phyloP scores from a whole-genome alignment of 2,888 invertebrate species.

The Hofmannophila pseudospretella region DNA sequence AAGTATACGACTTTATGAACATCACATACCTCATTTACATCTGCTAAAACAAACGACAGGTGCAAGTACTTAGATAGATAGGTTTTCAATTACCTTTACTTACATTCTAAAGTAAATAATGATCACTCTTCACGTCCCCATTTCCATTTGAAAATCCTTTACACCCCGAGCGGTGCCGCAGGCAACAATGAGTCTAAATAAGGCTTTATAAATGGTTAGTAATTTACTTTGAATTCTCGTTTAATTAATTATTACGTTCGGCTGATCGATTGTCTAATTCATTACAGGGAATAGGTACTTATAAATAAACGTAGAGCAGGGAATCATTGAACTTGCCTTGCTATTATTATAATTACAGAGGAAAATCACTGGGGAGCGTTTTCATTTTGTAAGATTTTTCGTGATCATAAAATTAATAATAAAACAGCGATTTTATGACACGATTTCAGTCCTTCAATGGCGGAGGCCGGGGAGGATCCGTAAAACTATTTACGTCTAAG shows the following conservation, averaged over 20 bases:
- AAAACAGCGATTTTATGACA: too few relatives aligned
- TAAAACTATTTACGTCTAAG: too few relatives aligned
- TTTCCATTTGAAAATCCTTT: too few relatives aligned
- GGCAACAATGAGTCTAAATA: background rate
- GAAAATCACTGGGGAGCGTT: background rate
- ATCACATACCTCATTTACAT: too few relatives aligned
- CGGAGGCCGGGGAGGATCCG: too few relatives aligned
- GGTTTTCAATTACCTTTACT: too few relatives aligned
- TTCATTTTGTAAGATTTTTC: background rate
- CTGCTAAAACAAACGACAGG: too few relatives aligned
- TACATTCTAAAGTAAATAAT: too few relatives aligned
- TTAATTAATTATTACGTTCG: slow-evolving; percentile 9
- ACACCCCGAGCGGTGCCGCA: background rate
- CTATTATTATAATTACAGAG: background rate
- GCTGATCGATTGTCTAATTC: slow-evolving; percentile 2
- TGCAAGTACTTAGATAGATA: too few relatives aligned
- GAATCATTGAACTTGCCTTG: background rate
- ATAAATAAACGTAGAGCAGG: background rate
- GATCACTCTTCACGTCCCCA: too few relatives aligned
- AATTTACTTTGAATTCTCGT: slow-evolving; percentile 7
- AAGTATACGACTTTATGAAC: too few relatives aligned
- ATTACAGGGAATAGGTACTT: slow-evolving; percentile 2
- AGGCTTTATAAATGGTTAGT: slow-evolving; percentile 2
- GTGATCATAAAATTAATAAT: background rate
- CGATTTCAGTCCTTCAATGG: too few relatives aligned